Percentiles rank a stretch among this genome's conserved stretches.
phyloP scores from a whole-genome alignment of 1,140 invertebrate genomes.

The Zophobas atratus region DNA sequence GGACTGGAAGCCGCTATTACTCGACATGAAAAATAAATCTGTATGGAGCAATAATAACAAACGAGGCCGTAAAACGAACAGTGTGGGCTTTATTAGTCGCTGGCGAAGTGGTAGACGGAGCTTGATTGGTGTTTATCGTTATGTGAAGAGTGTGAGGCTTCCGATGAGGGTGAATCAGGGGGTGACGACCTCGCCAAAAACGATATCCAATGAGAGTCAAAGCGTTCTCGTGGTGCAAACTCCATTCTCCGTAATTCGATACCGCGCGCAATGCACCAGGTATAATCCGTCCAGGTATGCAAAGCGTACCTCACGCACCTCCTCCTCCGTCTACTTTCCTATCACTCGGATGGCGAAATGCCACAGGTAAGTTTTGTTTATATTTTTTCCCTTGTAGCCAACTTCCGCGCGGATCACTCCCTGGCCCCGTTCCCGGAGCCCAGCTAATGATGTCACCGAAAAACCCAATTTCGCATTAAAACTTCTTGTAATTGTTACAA shows the following conservation, averaged over 20 bases:
- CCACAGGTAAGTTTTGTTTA: slow-evolving; percentile 56
- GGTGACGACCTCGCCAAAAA: no score
- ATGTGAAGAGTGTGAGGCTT: no score
- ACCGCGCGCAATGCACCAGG: slow-evolving; percentile 23
- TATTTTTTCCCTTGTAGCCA: not conserved
- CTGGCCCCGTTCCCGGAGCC: not conserved
- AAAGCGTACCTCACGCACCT: slow-evolving; percentile 44
- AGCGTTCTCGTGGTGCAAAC: slow-evolving; percentile 31
- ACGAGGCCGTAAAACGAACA: no score
- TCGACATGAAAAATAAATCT: no score
- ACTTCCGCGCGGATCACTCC: not conserved
- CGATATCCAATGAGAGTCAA: no score
- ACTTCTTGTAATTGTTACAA: slow-evolving; percentile 16
- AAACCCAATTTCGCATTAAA: not conserved
- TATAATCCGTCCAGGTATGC: slow-evolving; percentile 44
- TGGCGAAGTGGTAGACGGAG: no score
- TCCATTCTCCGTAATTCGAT: slow-evolving; percentile 10
- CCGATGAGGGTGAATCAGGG: no score
- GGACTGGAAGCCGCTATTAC: no score
- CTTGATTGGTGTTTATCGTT: no score
- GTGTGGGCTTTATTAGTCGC: no score
- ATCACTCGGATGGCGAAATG: slow-evolving; percentile 53
- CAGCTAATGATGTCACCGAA: not conserved
- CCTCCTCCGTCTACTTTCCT: slow-evolving; percentile 51
- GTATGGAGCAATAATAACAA: no score